Evolutionary conservation across 2,888 invertebrate species (phyloP).

Genomic region (Papilio gigon): DNA sequence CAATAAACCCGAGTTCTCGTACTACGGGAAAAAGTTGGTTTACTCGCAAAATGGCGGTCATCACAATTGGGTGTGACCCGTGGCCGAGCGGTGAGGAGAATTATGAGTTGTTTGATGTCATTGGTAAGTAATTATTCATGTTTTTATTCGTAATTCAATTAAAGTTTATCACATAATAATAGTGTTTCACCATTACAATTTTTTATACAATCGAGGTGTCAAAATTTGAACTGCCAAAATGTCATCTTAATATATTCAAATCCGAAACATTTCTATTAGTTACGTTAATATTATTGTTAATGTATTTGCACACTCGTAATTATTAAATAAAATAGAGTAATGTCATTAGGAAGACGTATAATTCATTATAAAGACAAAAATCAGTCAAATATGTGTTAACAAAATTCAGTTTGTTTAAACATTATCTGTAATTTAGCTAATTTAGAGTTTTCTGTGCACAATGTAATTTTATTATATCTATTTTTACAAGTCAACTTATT

Average conservation of each 20-base stretch:
- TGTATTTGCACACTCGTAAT: not conserved
- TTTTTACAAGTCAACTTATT: too few species aligned
- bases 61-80: slow-evolving; percentile 70
- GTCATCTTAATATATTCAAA: slow-evolving; percentile 16
- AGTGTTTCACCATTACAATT: not conserved
- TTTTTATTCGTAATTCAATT: slow-evolving; percentile 8
- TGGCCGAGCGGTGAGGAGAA: slow-evolving; percentile 97
- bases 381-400: too few species aligned
- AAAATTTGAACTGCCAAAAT: slow-evolving; percentile 15
- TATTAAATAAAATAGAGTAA: too few species aligned
- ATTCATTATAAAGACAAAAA: too few species aligned
- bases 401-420: too few species aligned
- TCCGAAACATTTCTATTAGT: not conserved
- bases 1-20: slow-evolving; percentile 59
- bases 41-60: slow-evolving; percentile 75
- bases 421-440: too few species aligned
- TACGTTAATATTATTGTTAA: not conserved
- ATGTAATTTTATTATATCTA: too few species aligned
- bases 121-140: slow-evolving; percentile 84
- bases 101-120: slow-evolving; percentile 96
- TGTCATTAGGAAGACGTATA: too few species aligned
- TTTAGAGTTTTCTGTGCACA: too few species aligned
- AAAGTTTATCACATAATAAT: slow-evolving; percentile 5
- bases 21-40: slow-evolving; percentile 60
- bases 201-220: slow-evolving; percentile 20